Percentiles rank a stretch among this genome's conserved stretches.
Conservation (phyloP, 2,888 invertebrate species). For the Stenurella melanura region DNA sequence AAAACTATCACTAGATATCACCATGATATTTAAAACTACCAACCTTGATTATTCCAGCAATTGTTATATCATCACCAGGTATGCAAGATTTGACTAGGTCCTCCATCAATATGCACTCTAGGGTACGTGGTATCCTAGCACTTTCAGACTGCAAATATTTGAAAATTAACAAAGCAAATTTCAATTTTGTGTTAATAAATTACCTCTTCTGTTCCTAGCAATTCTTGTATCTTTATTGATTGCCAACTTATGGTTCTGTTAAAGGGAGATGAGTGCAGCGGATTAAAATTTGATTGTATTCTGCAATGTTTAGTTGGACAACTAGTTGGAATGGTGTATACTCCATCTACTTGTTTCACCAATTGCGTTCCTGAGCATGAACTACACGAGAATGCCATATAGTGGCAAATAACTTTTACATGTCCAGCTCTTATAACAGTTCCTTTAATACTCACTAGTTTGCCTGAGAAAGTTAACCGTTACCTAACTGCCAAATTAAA, state of each 20-base stretch:
- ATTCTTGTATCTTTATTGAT: constrained; percentile 88
- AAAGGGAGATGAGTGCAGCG: constrained; percentile 79
- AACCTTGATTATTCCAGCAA: constrained; percentile 90
- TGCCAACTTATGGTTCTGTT: constrained; percentile 88
- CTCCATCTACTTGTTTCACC: constrained; percentile 79
- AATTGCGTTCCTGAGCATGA: constrained; percentile 82
- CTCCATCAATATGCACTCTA: constrained; percentile 90
- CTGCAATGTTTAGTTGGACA: constrained; percentile 77
- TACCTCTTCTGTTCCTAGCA: constrained; percentile 81
- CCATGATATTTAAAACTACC: constrained; percentile 65
- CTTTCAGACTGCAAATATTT: constrained; percentile 76
- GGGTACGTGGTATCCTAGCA: constrained; percentile 84
- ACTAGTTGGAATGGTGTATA: constrained; percentile 77
- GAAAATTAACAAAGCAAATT: background rate
- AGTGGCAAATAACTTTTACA: constrained; percentile 82
- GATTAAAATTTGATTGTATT: constrained; percentile 78
- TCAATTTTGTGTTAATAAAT: constrained; percentile 28
- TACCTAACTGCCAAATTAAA: constrained; percentile 7
- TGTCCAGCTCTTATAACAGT: constrained; percentile 89
- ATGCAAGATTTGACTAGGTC: constrained; percentile 89
- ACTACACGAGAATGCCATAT: constrained; percentile 86
- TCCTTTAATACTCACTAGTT: constrained; percentile 87
- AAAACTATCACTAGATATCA: too few relatives aligned
- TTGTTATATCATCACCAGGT: constrained; percentile 91
- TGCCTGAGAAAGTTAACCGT: constrained; percentile 74